Conservation (phyloP, 2,797 vertebrate genomes). For the Gadopsis marmoratus region DNA sequence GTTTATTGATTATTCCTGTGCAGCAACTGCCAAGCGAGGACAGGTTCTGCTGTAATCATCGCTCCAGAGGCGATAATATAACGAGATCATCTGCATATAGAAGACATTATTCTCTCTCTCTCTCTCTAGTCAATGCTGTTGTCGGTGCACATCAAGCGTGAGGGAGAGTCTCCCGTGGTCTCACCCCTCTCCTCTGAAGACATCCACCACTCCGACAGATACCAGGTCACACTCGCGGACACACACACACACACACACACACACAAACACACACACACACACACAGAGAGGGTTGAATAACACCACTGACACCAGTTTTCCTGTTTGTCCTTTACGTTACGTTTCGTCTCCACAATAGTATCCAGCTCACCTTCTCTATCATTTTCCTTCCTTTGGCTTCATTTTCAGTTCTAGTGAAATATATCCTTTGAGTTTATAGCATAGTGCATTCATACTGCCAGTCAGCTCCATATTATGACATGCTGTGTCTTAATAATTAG, state of each 20-base stretch:
- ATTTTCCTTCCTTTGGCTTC: background rate
- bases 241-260: slow-evolving; percentile 41
- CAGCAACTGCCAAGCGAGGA: slow-evolving; percentile 25
- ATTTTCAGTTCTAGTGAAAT: background rate
- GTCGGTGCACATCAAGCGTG: slow-evolving; percentile 98
- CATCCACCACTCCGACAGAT: slow-evolving; percentile 99
- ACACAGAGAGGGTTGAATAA: background rate
- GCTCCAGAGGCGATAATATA: slow-evolving; percentile 37
- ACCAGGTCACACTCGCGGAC: slow-evolving; percentile 91
- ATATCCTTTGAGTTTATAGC: background rate
- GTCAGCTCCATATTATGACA: background rate
- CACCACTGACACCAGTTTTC: background rate
- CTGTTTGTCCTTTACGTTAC: background rate
- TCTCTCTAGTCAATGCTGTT: slow-evolving; percentile 93
- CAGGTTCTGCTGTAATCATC: slow-evolving; percentile 28
- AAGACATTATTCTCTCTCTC: slow-evolving; percentile 56
- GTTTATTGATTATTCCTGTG: slow-evolving; percentile 45
- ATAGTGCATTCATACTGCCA: background rate
- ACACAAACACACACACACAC: slow-evolving; percentile 28
- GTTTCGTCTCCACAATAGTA: background rate
- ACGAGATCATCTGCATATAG: slow-evolving; percentile 61
- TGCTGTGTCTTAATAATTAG: background rate
- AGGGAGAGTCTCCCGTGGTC: slow-evolving; percentile 97
- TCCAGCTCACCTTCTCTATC: background rate
- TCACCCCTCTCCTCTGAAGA: slow-evolving; percentile 98